A percentile compares a stretch with the other conserved stretches of the same genome.
phyloP scores from a whole-genome alignment of 1,140 invertebrate species.

The Drosophila mayri region DNA sequence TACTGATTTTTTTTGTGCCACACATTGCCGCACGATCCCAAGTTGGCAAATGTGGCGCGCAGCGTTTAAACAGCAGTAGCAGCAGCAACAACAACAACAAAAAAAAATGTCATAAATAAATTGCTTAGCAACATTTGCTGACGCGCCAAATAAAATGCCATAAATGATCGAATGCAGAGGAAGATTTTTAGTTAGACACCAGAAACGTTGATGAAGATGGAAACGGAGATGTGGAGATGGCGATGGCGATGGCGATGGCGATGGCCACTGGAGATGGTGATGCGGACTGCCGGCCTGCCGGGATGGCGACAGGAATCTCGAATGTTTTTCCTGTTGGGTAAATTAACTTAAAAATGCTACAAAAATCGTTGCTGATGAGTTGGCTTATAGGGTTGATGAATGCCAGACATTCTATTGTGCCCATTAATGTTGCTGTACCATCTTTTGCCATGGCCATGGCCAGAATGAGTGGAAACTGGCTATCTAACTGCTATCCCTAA shows the following conservation, averaged over 20 bases:
- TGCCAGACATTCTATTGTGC: conserved; percentile 60
- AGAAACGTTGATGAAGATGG: conserved; percentile 49
- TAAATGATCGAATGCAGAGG: conserved; percentile 78
- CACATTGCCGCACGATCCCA: conserved; percentile 78
- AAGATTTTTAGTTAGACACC: conserved; percentile 71
- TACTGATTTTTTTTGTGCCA: conserved; percentile 51
- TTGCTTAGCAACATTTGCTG: conserved; percentile 84
- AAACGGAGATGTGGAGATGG: conserved; percentile 48
- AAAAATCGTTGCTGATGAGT: conserved; percentile 81
- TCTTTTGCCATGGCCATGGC: conserved; percentile 11
- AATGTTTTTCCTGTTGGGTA: conserved; percentile 83
- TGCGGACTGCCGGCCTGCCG: neutral
- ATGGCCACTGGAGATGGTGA: conserved; percentile 12
- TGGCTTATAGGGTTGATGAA: conserved; percentile 77
- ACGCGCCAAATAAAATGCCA: conserved; percentile 85
- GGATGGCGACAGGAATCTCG: conserved; percentile 60
- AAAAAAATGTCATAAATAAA: conserved; percentile 85
- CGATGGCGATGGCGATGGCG: conserved; percentile 16
- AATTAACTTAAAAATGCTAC: conserved; percentile 84
- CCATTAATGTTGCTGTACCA: conserved; percentile 42
- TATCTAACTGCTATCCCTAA: conserved; percentile 47
- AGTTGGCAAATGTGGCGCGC: conserved; percentile 64
- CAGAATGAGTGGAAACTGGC: conserved; percentile 33
- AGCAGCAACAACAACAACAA: conserved; percentile 43
- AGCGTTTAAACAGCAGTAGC: conserved; percentile 53